Conservation (phyloP, 2,797 vertebrate species). For the Myotis daubentonii region DNA sequence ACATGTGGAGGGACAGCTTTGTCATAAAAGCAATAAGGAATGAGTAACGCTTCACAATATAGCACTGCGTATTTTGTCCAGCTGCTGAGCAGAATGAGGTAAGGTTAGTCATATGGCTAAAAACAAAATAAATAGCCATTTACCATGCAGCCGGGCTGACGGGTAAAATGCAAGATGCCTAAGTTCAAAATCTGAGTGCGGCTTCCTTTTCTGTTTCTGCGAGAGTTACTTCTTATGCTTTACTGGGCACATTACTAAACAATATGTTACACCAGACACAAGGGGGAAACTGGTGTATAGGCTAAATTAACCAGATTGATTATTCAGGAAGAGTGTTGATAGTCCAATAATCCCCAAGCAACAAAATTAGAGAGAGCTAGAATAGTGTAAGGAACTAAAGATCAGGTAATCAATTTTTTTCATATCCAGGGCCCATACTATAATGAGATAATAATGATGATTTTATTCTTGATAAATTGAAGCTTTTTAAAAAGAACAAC, state of each 20-base stretch:
- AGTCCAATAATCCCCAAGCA: constrained; percentile 60
- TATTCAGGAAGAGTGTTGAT: constrained; percentile 73
- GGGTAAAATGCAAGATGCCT: constrained; percentile 21
- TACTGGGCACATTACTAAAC: constrained; percentile 73
- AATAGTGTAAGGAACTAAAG: constrained; percentile 26
- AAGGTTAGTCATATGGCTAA: constrained; percentile 74
- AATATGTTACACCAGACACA: constrained; percentile 65
- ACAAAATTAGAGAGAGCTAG: constrained; percentile 63
- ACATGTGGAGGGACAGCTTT: constrained; percentile 87
- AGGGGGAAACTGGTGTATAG: constrained; percentile 72
- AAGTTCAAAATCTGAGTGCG: constrained; percentile 49
- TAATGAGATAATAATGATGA: constrained; percentile 68
- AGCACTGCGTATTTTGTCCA: constrained; percentile 74
- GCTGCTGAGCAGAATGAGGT: constrained; percentile 73
- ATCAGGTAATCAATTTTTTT: constrained; percentile 66
- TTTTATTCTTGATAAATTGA: constrained; percentile 60
- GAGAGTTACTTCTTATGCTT: constrained; percentile 64
- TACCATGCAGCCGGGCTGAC: constrained; percentile 52
- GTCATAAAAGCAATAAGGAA: constrained; percentile 82
- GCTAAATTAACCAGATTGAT: constrained; percentile 77
- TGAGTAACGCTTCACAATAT: constrained; percentile 78
- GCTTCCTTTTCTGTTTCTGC: constrained; percentile 56
- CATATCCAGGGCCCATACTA: constrained; percentile 58
- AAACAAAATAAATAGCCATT: constrained; percentile 76
- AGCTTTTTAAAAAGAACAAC: constrained; percentile 46